Base-by-base conservation (phyloP, 2,888 invertebrate genomes). In the Hesperia comma region DNA sequence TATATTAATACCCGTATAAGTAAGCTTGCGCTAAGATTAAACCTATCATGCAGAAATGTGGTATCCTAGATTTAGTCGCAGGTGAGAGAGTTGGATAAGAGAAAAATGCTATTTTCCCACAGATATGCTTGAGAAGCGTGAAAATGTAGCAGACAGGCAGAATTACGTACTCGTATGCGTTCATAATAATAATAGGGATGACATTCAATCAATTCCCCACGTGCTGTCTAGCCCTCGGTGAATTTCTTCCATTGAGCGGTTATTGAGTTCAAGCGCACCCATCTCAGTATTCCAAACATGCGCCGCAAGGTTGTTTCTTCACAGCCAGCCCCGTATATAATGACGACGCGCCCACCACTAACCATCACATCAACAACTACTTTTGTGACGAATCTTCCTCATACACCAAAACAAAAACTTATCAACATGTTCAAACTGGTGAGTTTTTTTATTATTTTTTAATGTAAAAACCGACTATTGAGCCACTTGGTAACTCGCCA, bases 311-410 rank as follows among this genome's bases (percentile, higher is more conserved):
- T 70, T 75, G 73, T 84, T 82, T 80, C 79, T 79, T 78, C 80
- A 83, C 72, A 72, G 69, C 66, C 68, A 70, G 68, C 72, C 77
- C 78, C 70, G 78, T 86, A 87, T 87, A 86, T 81, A 87, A 83
- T 68, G 74, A 67, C 68, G 63, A 54, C 64, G 60, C 63, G 51
- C 64, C 62, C 53, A 67, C 69, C 61, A 68, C 58, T 60, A 49
- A 63, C 54, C 73, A 83, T 78, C 79, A 79, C 70, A 78, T 70
- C 56, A 61, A 67, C 74, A 67, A 69, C 72, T 67, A 72, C 76
- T 69, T 71, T 69, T 66, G 70, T 63, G 53, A 61, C 63, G 67
- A 66, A 63, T 68, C 58, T 70, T 69, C 68, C 69, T 61, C 46
- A 63, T 57, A 68, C 57, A 58, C 53, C 37, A 69, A 71, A 71